A percentile compares a stretch with the other conserved stretches of the same genome.
Conservation (phyloP, 2,888 invertebrate genomes). For the Willowsia nigromaculata region DNA sequence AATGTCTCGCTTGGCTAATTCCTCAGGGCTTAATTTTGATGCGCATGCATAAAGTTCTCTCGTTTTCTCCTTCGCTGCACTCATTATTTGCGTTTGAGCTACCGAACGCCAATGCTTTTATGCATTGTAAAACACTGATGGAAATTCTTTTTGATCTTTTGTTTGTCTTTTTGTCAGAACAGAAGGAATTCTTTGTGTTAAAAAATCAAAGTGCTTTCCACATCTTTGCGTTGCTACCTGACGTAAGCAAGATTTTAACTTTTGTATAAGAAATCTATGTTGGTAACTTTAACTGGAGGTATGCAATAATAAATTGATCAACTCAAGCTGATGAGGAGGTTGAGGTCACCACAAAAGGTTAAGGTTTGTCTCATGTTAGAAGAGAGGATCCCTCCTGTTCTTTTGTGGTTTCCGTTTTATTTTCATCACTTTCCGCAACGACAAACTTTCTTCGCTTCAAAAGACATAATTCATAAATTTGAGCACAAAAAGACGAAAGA, state of each 20-base stretch:
- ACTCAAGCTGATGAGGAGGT: too few species aligned
- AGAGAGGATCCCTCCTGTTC: background rate
- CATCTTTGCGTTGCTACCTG: background rate
- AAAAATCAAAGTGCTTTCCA: background rate
- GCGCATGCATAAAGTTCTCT: slow-evolving; percentile 50
- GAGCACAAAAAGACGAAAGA: background rate
- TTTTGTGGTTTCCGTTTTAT: background rate
- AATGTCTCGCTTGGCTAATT: slow-evolving; percentile 64
- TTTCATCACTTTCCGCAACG: background rate
- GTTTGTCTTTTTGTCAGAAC: slow-evolving; percentile 34
- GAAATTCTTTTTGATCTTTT: slow-evolving; percentile 42
- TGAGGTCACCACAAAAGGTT: too few species aligned
- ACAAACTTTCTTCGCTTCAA: background rate
- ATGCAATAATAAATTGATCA: too few species aligned
- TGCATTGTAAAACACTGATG: background rate
- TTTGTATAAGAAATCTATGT: too few species aligned
- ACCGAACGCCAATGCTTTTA: background rate
- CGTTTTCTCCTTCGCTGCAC: slow-evolving; percentile 48
- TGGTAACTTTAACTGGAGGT: too few species aligned
- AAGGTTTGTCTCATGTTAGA: background rate
- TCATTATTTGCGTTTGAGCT: slow-evolving; percentile 20
- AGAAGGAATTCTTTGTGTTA: background rate
- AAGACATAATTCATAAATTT: background rate
- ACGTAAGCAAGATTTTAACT: too few species aligned
- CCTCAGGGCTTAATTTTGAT: slow-evolving; percentile 61